Evolutionary conservation across 2,797 vertebrate genomes (phyloP).

Genomic region (Phaenicophaeus curvirostris): DNA sequence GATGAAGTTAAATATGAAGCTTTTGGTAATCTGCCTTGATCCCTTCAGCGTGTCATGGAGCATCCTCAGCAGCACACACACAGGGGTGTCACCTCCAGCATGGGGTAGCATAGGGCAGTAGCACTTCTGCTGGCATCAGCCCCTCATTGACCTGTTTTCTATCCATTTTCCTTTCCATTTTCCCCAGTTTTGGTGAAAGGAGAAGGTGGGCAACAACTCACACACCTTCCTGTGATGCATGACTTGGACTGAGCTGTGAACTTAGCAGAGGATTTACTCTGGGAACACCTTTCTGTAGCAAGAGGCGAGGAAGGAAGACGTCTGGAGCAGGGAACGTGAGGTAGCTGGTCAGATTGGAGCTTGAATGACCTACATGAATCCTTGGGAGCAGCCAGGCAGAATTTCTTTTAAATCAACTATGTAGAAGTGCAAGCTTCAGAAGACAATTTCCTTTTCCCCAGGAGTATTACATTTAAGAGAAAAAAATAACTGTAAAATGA

Average conservation of each 20-base stretch:
- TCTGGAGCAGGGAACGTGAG: not conserved
- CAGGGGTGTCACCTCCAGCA: not conserved
- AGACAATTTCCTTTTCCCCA: not conserved
- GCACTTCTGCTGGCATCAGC: not conserved
- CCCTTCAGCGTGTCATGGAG: not conserved
- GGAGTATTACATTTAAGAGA: not conserved
- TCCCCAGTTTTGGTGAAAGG: not conserved
- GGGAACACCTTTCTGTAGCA: not conserved
- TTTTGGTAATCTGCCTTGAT: not conserved
- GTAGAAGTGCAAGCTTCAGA: not conserved
- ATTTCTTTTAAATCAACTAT: slow-evolving; percentile 19
- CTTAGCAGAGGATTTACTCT: not conserved
- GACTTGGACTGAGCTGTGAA: not conserved
- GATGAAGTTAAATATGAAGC: not conserved
- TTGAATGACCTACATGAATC: not conserved
- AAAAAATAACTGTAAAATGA: slow-evolving; percentile 14
- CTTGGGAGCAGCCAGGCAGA: not conserved
- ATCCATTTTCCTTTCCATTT: not conserved
- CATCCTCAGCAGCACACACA: not conserved
- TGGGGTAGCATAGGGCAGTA: fast-evolving
- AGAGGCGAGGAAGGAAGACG: not conserved
- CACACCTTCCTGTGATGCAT: not conserved
- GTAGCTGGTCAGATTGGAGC: not conserved
- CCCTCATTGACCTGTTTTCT: not conserved
- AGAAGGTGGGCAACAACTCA: not conserved